Percentiles rank a stretch among this genome's conserved stretches.
These are phyloP conservation scores for Diadophis punctatus DNA, from an alignment of 2,113 vertebrate genomes.

Conservation along the genomic window DNA sequence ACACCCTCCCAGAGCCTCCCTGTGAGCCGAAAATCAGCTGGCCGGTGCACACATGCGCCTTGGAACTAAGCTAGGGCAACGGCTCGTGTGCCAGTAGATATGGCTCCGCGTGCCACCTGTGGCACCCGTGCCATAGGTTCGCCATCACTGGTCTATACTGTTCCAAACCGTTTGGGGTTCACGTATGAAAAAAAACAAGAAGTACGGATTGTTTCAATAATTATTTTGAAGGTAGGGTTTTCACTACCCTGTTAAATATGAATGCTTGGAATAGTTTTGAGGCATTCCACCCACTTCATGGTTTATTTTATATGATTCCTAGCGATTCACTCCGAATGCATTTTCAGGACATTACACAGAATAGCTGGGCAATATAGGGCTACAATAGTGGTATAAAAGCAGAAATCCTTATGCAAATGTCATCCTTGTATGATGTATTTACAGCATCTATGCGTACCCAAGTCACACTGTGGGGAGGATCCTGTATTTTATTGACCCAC, in stretches of 20 bases:
- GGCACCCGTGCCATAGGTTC: too few relatives aligned
- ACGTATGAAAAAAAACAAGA: not conserved
- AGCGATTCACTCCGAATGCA: not conserved
- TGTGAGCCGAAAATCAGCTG: too few relatives aligned
- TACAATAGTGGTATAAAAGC: not conserved
- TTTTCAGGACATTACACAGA: not conserved
- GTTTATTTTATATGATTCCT: not conserved
- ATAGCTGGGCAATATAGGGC: not conserved
- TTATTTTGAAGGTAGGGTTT: not conserved
- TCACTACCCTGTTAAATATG: not conserved
- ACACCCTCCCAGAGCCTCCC: too few relatives aligned
- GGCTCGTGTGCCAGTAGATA: too few relatives aligned
- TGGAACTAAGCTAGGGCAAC: too few relatives aligned
- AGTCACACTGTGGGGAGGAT: not conserved
- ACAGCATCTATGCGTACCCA: not conserved
- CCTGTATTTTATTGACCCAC: not conserved
- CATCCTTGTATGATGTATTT: not conserved
- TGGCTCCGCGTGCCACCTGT: too few relatives aligned
- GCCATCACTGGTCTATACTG: not conserved
- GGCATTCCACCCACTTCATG: not conserved
- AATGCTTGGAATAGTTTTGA: not conserved
- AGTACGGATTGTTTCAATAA: not conserved
- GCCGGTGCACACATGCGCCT: too few relatives aligned
- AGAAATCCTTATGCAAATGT: not conserved
- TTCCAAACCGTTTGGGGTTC: not conserved